These are phyloP conservation scores for Agapornis canus DNA, from an alignment of 2,797 vertebrate species.

Conservation along the genomic window DNA sequence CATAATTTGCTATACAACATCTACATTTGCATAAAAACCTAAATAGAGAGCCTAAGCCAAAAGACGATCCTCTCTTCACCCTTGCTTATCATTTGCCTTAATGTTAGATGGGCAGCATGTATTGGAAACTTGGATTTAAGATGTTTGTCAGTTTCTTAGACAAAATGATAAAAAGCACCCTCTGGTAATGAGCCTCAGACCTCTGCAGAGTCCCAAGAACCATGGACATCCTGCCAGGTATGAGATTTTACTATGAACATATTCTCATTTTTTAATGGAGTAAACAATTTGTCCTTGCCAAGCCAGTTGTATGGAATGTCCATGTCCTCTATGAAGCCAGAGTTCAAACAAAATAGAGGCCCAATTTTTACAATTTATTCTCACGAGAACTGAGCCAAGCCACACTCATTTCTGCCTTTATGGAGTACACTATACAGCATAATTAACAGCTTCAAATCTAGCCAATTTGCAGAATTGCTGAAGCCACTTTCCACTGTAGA, in stretches of 20 bases:
- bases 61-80: neutral
- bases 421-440: neutral
- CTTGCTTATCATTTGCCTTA: neutral
- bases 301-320: neutral
- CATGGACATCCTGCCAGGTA: neutral
- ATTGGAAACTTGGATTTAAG: neutral
- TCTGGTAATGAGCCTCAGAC: neutral
- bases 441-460: conserved; percentile 30
- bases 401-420: conserved; percentile 23
- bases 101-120: neutral
- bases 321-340: neutral
- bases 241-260: neutral
- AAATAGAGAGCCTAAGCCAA: neutral
- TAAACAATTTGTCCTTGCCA: neutral
- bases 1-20: neutral
- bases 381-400: conserved; percentile 24
- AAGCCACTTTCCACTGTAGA: neutral
- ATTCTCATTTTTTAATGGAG: neutral
- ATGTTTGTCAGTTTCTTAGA: neutral
- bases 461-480: neutral
- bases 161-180: neutral
- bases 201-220: neutral
- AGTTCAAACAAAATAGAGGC: conserved; percentile 21
- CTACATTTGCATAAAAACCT: neutral
- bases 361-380: conserved; percentile 37